Evolutionary conservation across 2,113 vertebrate genomes (phyloP), one percentile per base, ranked within the genome.

Genomic region (Lophius piscatorius): DNA sequence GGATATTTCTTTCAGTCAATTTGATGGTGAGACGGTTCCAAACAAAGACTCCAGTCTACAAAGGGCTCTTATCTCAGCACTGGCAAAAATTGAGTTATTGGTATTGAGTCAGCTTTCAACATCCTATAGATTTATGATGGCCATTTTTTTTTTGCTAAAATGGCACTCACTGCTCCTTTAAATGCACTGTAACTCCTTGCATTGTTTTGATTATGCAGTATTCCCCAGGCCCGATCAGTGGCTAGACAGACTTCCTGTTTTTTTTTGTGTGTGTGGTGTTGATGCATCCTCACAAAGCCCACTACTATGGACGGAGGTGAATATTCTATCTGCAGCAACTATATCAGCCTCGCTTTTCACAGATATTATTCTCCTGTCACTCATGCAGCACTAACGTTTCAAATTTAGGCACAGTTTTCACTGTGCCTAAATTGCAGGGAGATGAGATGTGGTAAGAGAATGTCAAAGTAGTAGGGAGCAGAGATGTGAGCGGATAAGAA

Each of bases 201-300:
- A 73, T 75, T 77, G 78, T 81, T 69, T 85, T 78, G 73, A 83
- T 83, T 76, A 70, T 79, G 82, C 85, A 83, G 57, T 79, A 69
- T 55, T 76, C 29, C 26, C 40, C 26, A 2, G 40, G 35, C 47
- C 47, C 17, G 56, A 77, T 54, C 34, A 71, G 13, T 24, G 49
- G 40, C 55, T 17, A 21, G 42, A 58, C 24, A 52, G 47, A 65
- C 61, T 10, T 65, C 28, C 31, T 46, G 40, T 71, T 36, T 36
- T 57, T 59, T 36, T 57, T 59, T 66, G 41, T 46, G 21, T 31
- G 31, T 56, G 47, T 52, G 39, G 50, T 63, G 50, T 44, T 4
- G 22, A 58, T 26, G 48, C 13, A 11, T 70, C 5, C 50, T 20
- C n/a, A 10, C 1, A 16, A 21, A 36, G 38, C 21, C n/a, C 11